A percentile compares a stretch with the other conserved stretches of the same genome.
These are phyloP conservation scores for Calliopsis andreniformis DNA, from an alignment of 1,140 invertebrate species.

Conservation along the genomic window DNA sequence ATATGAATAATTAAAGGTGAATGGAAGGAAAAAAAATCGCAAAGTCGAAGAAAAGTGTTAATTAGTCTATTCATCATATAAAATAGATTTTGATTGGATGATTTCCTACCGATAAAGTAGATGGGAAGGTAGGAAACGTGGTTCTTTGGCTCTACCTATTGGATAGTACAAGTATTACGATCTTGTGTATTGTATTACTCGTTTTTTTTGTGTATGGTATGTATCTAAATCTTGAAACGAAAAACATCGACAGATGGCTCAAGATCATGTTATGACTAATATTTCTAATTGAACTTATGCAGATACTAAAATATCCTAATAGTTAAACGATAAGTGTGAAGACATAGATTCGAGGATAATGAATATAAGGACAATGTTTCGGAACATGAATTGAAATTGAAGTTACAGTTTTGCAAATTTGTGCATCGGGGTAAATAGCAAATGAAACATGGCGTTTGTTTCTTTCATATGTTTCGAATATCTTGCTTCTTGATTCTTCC, in stretches of 20 bases:
- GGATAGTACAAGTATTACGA: conserved; percentile 48
- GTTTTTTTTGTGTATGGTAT: conserved; percentile 50
- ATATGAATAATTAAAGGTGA: no score
- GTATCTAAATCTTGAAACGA: conserved; percentile 66
- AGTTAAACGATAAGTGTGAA: conserved; percentile 47
- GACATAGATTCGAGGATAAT: conserved; percentile 11
- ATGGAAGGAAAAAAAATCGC: no score
- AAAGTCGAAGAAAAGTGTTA: no score
- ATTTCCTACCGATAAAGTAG: conserved; percentile 38
- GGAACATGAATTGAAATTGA: conserved; percentile 49
- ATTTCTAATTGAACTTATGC: conserved; percentile 65
- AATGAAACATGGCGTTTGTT: conserved; percentile 80
- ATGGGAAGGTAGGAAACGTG: not conserved
- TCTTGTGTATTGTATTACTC: conserved; percentile 52
- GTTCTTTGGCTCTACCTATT: conserved; percentile 49
- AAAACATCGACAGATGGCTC: conserved; percentile 78
- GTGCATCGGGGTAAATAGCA: conserved; percentile 66
- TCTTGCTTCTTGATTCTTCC: conserved; percentile 43
- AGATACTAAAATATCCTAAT: conserved; percentile 43
- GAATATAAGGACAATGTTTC: conserved; percentile 32
- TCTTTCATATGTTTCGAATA: conserved; percentile 69
- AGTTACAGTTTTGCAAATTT: conserved; percentile 56
- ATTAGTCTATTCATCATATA: conserved; percentile 7
- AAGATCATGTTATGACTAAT: conserved; percentile 77
- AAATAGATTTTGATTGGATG: conserved; percentile 37